Base-by-base conservation (phyloP, 2,797 vertebrate species). In the Rousettus madagascariensis region DNA sequence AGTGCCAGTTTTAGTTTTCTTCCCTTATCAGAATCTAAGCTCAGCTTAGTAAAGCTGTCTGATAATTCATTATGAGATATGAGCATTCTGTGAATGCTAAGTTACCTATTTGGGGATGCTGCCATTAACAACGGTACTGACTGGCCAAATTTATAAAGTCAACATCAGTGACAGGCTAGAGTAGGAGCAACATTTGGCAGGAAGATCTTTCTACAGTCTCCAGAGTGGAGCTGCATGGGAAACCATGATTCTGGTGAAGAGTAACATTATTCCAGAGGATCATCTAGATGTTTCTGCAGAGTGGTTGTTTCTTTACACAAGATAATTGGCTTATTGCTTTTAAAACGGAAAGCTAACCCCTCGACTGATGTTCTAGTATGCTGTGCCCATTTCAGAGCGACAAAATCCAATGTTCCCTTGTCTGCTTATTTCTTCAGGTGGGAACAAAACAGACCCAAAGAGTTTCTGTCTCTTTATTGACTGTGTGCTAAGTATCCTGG, bases 1-100 rank as follows among this genome's bases (percentile, higher is more conserved):
- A 51, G n/a, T 49, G 15, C 53, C 74, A 71, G 17, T 36, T 36
- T 6, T 26, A 28, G n/a, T 12, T 36, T 83, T 72, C 46, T 66
- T 15, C 9, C 22, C 46, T 66, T 90, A 82, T 69, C n/a, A 86
- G 86, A 90, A 78, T 78, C 22, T 72, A 91, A 85, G 41, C 30
- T 66, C 4, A 82, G 75, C 5, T 84, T 92, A 90, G 49, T 92
- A 90, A 78, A 94, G 61, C 46, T 72, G 26, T 57, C 72, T 80
- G 33, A 66, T 66, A 71, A 88, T 51, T 90, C 65, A 86, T 66
- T 66, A 30, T 69, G 49, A 82, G 53, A 63, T 87, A 63, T 49
- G 55, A 86, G 61, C 22, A 57, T 83, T 36, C 26, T 30, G 7
- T 55, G 22, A 92, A 95, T 78, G 30, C 65, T 5, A 1, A 90